These are phyloP conservation scores for Coelopa pilipes DNA, from an alignment of 2,888 invertebrate genomes.

Conservation along the genomic window DNA sequence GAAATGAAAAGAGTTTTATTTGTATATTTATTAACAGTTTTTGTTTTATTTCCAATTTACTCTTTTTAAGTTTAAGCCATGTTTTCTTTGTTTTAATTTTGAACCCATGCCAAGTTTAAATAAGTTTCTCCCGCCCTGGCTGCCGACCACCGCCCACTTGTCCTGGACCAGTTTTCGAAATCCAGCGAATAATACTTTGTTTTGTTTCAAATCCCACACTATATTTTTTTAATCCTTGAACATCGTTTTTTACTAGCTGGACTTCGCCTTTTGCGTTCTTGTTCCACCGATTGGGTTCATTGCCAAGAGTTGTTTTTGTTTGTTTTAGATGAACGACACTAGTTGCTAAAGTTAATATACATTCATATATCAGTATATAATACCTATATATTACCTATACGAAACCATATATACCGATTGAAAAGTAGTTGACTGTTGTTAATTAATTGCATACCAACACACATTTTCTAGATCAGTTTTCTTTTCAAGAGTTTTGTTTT, in stretches of 20 bases:
- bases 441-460: conserved; percentile 18
- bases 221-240: background rate
- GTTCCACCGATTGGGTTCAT: background rate
- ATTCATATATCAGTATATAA: conserved; percentile 1
- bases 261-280: background rate
- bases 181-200: conserved; percentile 3
- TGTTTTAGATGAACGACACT: conserved; percentile 22
- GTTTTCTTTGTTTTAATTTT: conserved; percentile 14
- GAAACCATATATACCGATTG: conserved; percentile 15
- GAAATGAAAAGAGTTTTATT: too few species aligned
- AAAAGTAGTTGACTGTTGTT: conserved; percentile 63
- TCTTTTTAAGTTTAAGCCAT: conserved; percentile 1
- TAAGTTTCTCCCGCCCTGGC: background rate
- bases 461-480: conserved; percentile 39
- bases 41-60: background rate
- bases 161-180: background rate
- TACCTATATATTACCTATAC: background rate
- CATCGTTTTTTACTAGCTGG: background rate
- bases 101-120: background rate
- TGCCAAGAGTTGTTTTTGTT: background rate
- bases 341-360: conserved; percentile 7
- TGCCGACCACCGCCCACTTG: background rate
- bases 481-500: background rate
- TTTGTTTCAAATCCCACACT: conserved; percentile 3
- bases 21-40: background rate